Evolutionary conservation across 1,140 invertebrate species (phyloP).

Genomic region (Scaptomyza pallida): DNA sequence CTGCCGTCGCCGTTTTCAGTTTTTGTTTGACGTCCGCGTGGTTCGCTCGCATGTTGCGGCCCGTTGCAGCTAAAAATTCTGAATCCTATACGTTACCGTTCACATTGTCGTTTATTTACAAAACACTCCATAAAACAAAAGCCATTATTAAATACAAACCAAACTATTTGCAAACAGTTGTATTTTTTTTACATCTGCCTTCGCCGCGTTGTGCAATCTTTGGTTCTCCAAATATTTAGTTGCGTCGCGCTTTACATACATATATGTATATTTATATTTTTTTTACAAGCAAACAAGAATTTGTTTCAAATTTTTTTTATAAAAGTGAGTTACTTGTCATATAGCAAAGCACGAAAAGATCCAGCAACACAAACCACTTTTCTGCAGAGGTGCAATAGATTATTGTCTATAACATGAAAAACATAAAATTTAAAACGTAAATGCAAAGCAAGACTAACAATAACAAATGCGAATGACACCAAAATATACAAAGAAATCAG

Average conservation of each 20-base stretch:
- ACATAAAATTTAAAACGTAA: conserved; percentile 34
- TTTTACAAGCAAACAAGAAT: conserved; percentile 42
- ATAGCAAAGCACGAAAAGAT: conserved; percentile 22
- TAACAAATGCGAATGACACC: conserved; percentile 23
- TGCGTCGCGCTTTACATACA: conserved; percentile 21
- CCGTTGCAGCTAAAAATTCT: conserved; percentile 40
- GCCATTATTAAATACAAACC: neutral
- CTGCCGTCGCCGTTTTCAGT: conserved; percentile 69
- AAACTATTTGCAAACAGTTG: conserved; percentile 31
- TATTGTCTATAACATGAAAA: conserved; percentile 5
- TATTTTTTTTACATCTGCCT: neutral
- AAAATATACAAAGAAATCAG: conserved; percentile 30
- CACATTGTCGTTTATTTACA: conserved; percentile 1
- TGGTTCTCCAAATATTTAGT: neutral
- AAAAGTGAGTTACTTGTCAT: conserved; percentile 41
- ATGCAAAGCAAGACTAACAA: conserved; percentile 15
- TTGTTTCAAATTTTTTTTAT: conserved; percentile 51
- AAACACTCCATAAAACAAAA: conserved; percentile 27
- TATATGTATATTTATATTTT: too few species aligned
- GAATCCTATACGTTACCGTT: conserved; percentile 14
- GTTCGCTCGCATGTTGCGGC: conserved; percentile 66
- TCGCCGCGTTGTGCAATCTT: conserved; percentile 21
- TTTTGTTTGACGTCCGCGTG: conserved; percentile 80
- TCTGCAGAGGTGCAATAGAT: conserved; percentile 24
- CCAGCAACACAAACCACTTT: conserved; percentile 2